Conservation (phyloP, 2,113 vertebrate species). For the Cinclus cinclus region DNA sequence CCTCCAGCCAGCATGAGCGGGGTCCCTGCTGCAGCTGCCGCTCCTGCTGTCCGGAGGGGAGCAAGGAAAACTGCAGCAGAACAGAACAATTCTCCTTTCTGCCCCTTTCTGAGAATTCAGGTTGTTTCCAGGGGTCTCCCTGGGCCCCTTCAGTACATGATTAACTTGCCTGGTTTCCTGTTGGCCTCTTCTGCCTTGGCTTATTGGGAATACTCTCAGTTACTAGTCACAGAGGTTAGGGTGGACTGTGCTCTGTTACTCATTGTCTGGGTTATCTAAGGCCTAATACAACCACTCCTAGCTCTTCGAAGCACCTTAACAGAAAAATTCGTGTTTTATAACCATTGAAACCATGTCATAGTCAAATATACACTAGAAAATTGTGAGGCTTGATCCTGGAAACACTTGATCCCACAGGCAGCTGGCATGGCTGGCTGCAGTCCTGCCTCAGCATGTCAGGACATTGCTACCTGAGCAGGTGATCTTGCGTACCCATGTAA, state of each 20-base stretch:
- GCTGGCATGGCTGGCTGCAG: neutral
- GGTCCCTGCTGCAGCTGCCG: neutral
- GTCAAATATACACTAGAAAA: neutral
- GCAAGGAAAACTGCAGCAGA: neutral
- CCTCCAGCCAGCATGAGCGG: neutral
- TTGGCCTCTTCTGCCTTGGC: neutral
- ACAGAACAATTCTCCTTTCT: neutral
- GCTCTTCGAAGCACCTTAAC: neutral
- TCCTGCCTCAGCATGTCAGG: neutral
- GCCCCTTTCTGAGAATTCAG: slow-evolving; percentile 27
- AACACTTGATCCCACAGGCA: slow-evolving; percentile 1
- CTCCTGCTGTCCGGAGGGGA: neutral
- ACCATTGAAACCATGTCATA: neutral
- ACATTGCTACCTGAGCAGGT: neutral
- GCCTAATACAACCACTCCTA: neutral
- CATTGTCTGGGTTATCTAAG: neutral
- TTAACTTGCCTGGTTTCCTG: slow-evolving; percentile 3
- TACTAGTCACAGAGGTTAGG: neutral
- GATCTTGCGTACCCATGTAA: neutral
- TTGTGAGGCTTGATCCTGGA: slow-evolving; percentile 17
- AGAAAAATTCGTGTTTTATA: slow-evolving; percentile 3
- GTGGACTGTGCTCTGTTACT: slow-evolving; percentile 2
- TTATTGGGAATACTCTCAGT: neutral
- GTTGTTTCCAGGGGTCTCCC: neutral
- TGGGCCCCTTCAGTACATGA: neutral